These are phyloP conservation scores for Leucosticte australis DNA, from an alignment of 2,113 vertebrate genomes.

Conservation along the genomic window DNA sequence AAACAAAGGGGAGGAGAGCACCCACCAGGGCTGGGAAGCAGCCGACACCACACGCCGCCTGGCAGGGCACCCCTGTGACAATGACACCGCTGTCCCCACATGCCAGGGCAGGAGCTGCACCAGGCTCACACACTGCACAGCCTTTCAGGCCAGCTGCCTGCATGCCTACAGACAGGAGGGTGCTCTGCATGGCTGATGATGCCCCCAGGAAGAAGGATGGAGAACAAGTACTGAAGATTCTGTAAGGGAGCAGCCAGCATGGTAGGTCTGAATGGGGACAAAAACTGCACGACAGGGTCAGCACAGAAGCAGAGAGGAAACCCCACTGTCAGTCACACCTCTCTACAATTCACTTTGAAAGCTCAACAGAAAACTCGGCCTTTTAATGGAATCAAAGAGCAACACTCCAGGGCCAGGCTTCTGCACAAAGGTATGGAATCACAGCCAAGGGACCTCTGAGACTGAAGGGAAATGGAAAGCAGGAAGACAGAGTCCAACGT, in stretches of 20 bases:
- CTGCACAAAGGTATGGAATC: background rate
- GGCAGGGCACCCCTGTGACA: slow-evolving; percentile 7
- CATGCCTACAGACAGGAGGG: background rate
- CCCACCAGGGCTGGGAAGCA: background rate
- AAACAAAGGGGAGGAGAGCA: slow-evolving; percentile 15
- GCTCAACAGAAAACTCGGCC: background rate
- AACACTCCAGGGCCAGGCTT: background rate
- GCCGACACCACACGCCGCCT: background rate
- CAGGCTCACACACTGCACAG: slow-evolving; percentile 6
- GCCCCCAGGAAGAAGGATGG: background rate
- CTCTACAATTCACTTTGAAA: background rate
- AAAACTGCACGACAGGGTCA: background rate
- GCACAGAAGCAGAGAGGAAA: background rate
- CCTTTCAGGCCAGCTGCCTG: background rate
- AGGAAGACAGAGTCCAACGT: background rate
- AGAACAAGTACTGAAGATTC: background rate
- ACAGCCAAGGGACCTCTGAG: background rate
- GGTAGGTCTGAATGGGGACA: background rate
- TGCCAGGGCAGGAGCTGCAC: background rate
- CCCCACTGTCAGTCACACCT: background rate
- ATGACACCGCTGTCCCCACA: background rate
- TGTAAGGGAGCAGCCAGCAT: background rate
- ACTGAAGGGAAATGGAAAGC: background rate
- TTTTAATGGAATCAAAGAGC: background rate
- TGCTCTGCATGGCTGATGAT: background rate